Evolutionary conservation across 92 coral and sea anemone species (phyloP).

Genomic region (Blastomussa wellsi): DNA sequence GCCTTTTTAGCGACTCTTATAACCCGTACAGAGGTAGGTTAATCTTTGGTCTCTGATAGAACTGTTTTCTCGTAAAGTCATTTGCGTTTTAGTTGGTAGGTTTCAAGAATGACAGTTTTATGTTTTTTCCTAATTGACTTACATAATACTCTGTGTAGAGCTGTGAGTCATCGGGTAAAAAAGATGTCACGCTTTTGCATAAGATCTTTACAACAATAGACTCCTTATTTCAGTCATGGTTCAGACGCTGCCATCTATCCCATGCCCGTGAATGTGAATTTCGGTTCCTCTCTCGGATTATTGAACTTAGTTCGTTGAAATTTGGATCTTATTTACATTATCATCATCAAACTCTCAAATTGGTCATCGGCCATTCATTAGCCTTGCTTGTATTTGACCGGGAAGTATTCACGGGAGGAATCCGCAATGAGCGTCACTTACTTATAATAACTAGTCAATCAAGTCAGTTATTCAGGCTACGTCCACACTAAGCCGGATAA

Average conservation of each 20-base stretch:
- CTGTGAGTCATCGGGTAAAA: slow-evolving; percentile 3
- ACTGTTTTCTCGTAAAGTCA: not conserved
- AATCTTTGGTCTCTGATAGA: not conserved
- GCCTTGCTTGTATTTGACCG: too few species aligned
- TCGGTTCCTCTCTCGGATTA: not conserved
- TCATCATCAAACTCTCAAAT: not conserved
- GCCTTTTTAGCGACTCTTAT: not conserved
- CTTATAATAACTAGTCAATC: too few species aligned
- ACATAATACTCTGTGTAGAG: not conserved
- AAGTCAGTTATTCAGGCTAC: too few species aligned
- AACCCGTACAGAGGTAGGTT: not conserved
- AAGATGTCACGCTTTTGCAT: slow-evolving; percentile 17
- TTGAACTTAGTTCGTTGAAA: not conserved
- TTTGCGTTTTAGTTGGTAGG: not conserved
- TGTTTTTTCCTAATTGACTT: not conserved
- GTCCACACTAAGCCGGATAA: too few species aligned
- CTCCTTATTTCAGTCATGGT: not conserved
- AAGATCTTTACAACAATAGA: not conserved
- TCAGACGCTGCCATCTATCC: not conserved
- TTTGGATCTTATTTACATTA: not conserved
- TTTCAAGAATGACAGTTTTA: not conserved
- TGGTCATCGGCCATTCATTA: too few species aligned
- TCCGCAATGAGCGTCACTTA: too few species aligned
- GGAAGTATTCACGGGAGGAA: too few species aligned
- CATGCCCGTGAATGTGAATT: too few species aligned